These are phyloP conservation scores for Coccyzus lansbergi DNA, from an alignment of 2,797 vertebrate species.

Conservation along the genomic window DNA sequence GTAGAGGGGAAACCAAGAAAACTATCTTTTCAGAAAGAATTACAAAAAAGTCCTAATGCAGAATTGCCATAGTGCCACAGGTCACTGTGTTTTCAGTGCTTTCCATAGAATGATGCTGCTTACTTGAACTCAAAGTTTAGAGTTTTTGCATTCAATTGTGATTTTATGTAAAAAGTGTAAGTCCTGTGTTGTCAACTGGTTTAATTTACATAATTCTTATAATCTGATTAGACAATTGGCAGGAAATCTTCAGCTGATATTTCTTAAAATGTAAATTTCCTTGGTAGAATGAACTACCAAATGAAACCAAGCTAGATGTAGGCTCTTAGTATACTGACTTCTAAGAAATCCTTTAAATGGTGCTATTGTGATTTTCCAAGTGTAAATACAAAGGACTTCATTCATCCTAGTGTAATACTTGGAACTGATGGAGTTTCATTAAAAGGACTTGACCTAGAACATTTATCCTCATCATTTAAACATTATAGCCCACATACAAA, in stretches of 20 bases:
- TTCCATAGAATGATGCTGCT: not conserved
- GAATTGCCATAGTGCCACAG: not conserved
- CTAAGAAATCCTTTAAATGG: not conserved
- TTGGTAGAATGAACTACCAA: not conserved
- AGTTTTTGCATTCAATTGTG: not conserved
- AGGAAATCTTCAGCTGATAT: not conserved
- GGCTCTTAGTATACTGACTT: not conserved
- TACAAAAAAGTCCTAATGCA: not conserved
- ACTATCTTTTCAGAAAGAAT: not conserved
- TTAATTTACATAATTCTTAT: not conserved
- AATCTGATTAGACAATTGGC: not conserved
- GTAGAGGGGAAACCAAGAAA: not conserved
- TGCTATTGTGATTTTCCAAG: not conserved
- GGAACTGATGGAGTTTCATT: not conserved
- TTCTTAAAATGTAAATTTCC: not conserved
- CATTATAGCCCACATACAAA: not conserved
- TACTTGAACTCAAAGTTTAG: not conserved
- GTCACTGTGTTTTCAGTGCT: not conserved
- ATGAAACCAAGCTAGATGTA: not conserved
- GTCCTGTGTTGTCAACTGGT: not conserved
- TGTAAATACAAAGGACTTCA: not conserved
- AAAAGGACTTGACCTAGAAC: not conserved
- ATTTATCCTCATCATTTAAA: not conserved
- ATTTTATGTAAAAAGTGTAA: not conserved
- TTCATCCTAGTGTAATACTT: not conserved